A percentile compares a stretch with the other conserved stretches of the same genome.
These are phyloP conservation scores for Podarcis cretensis DNA, from an alignment of 2,113 vertebrate genomes.

Conservation along the genomic window DNA sequence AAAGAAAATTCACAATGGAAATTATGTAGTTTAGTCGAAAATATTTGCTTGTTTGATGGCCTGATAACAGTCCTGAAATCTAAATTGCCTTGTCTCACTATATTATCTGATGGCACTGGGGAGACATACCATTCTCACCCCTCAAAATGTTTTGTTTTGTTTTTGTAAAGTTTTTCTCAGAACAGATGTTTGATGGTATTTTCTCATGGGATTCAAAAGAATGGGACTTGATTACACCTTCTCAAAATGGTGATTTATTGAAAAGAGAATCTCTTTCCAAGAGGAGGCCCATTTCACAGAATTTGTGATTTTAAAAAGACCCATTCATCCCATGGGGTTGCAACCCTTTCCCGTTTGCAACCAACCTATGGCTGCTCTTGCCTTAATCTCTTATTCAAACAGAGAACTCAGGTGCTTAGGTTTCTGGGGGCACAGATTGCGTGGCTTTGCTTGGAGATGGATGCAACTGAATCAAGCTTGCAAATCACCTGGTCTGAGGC, in stretches of 20 bases:
- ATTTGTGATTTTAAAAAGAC: no score
- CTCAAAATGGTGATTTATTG: background rate
- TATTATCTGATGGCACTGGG: background rate
- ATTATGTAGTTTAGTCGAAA: conserved; percentile 59
- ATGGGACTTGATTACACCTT: background rate
- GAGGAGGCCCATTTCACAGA: no score
- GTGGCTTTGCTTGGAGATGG: background rate
- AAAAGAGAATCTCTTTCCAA: background rate
- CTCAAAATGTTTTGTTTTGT: background rate
- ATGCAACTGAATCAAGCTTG: background rate
- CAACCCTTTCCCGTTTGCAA: background rate
- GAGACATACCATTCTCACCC: background rate
- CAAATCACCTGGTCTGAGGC: background rate
- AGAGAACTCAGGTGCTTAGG: background rate
- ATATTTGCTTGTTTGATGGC: background rate
- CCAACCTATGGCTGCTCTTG: background rate
- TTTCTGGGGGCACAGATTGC: background rate
- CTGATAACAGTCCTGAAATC: background rate
- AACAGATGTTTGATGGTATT: no score
- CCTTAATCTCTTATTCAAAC: background rate
- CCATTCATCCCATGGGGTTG: background rate
- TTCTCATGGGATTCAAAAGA: background rate
- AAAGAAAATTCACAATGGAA: conserved; percentile 27
- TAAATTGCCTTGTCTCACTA: background rate
- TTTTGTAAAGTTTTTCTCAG: no score